These are phyloP conservation scores for Drosophila tripunctata DNA, from an alignment of 2,888 invertebrate genomes.

Conservation along the genomic window DNA sequence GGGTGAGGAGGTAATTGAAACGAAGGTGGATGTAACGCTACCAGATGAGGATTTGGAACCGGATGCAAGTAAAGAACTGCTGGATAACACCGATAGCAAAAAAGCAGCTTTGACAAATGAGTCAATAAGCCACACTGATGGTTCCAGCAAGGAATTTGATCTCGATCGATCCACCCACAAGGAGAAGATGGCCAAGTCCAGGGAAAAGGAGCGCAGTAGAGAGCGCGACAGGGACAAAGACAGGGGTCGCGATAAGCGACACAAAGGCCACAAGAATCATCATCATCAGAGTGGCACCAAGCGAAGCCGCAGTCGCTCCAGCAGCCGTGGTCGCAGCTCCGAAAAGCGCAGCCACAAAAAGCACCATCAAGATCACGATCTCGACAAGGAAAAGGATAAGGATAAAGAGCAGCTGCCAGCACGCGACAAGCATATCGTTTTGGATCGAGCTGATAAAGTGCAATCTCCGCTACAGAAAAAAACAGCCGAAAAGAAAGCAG, in stretches of 20 bases:
- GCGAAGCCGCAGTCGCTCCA: constrained; percentile 80
- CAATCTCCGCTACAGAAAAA: constrained; percentile 43
- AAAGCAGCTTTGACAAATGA: constrained; percentile 32
- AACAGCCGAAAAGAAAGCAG: constrained; percentile 44
- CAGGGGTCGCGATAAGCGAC: constrained; percentile 66
- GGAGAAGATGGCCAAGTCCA: constrained; percentile 21
- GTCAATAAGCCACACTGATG: constrained; percentile 14
- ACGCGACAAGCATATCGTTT: constrained; percentile 32
- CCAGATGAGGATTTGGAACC: constrained; percentile 85
- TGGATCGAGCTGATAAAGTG: constrained; percentile 32
- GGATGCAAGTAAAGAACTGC: constrained; percentile 7
- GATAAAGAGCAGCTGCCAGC: too few relatives aligned
- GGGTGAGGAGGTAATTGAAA: constrained; percentile 91
- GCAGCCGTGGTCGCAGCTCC: constrained; percentile 77
- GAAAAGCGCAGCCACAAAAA: constrained; percentile 77
- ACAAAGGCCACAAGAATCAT: constrained; percentile 78
- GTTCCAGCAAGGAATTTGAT: constrained; percentile 38
- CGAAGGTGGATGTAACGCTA: constrained; percentile 87
- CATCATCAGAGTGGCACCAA: constrained; percentile 73
- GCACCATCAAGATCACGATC: constrained; percentile 52
- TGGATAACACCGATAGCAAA: constrained; percentile 20
- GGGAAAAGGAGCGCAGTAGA: constrained; percentile 59
- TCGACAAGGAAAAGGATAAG: constrained; percentile 55
- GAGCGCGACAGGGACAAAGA: constrained; percentile 64
- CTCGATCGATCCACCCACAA: constrained; percentile 28